Evolutionary conservation across 2,113 vertebrate genomes (phyloP).

Genomic region (Epinephelus fuscoguttatus): DNA sequence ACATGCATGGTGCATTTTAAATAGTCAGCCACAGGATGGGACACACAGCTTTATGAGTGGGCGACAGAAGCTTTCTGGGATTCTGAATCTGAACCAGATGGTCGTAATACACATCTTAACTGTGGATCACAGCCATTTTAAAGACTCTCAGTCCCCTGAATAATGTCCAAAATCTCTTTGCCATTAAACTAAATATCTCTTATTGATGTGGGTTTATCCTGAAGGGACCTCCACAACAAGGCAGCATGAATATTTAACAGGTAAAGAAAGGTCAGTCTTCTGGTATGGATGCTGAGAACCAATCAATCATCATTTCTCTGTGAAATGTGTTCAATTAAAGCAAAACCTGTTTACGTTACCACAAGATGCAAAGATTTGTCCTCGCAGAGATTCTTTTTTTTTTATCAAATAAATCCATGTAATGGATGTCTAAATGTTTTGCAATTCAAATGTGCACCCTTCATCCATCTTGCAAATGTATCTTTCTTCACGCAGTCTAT

Average conservation of each 20-base stretch:
- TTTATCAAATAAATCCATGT: conserved; percentile 13
- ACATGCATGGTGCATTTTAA: conserved; percentile 65
- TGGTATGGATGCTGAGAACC: conserved; percentile 29
- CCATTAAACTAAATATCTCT: conserved; percentile 52
- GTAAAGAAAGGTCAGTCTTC: conserved; percentile 61
- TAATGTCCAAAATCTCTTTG: conserved; percentile 50
- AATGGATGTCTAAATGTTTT: conserved; percentile 42
- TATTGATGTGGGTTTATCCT: conserved; percentile 61
- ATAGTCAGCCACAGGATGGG: conserved; percentile 55
- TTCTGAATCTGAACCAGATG: conserved; percentile 71
- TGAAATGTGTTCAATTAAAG: conserved; percentile 49
- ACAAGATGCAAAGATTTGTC: neutral
- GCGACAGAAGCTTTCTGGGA: conserved; percentile 52
- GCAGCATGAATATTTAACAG: conserved; percentile 74
- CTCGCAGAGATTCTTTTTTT: neutral
- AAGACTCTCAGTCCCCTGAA: conserved; percentile 42
- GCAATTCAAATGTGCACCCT: conserved; percentile 38
- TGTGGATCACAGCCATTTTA: conserved; percentile 55
- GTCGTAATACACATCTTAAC: conserved; percentile 55
- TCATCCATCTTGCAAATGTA: conserved; percentile 37
- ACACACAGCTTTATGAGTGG: conserved; percentile 53
- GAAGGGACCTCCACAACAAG: conserved; percentile 48
- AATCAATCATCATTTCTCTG: conserved; percentile 61
- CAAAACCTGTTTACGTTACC: neutral
- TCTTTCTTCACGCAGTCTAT: neutral